Evolutionary conservation across 2,113 vertebrate species (phyloP).

Genomic region (Murina feae): DNA sequence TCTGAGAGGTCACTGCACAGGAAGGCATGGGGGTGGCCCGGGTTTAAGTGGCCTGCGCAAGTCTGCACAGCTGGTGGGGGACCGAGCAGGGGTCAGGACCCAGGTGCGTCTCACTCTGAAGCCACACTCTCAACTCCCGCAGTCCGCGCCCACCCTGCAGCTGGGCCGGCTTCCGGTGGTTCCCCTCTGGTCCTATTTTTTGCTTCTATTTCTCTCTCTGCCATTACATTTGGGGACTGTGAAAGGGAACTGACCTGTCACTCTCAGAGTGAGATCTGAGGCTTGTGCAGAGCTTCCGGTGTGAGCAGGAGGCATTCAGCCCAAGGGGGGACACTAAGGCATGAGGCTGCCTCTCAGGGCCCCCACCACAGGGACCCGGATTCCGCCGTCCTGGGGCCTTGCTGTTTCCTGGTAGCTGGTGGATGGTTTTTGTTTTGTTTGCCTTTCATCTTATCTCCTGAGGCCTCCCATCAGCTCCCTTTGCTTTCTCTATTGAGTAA

Average conservation of each 20-base stretch:
- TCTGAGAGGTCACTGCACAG: not conserved
- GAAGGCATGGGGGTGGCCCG: not conserved
- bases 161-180: conserved; percentile 38
- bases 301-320: not conserved
- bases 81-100: not conserved
- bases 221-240: not conserved
- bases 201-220: conserved; percentile 64
- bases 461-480: conserved; percentile 12
- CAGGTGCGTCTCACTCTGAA: conserved; percentile 26
- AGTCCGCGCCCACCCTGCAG: not conserved
- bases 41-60: conserved; percentile 6
- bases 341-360: rapidly evolving
- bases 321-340: not conserved
- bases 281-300: not conserved
- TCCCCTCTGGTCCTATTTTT: conserved; percentile 54
- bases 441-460: conserved; percentile 33
- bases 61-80: not conserved
- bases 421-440: conserved; percentile 33
- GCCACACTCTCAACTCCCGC: not conserved
- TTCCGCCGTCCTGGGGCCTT: too few species aligned
- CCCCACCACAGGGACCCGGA: not conserved
- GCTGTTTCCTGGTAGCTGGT: not conserved
- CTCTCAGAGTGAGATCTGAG: conserved; percentile 2
- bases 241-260: conserved; percentile 55
- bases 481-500: conserved; percentile 35